Evolutionary conservation across 2,888 invertebrate genomes (phyloP).

Genomic region (Branchipolynoe longqiensis): DNA sequence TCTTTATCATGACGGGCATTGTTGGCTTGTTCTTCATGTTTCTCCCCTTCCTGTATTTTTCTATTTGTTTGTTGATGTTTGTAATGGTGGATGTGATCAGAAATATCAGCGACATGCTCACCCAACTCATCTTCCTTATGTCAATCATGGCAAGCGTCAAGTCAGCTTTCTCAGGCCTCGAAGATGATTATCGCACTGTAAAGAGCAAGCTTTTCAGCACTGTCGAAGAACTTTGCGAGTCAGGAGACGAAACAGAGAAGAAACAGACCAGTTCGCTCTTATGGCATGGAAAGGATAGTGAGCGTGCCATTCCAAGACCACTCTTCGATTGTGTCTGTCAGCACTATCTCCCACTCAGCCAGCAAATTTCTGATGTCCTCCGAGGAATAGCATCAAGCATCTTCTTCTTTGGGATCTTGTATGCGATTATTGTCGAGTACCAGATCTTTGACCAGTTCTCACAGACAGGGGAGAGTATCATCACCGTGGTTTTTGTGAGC

Average conservation of each 20-base stretch:
- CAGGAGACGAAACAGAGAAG: not conserved
- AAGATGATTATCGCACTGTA: slow-evolving; percentile 31
- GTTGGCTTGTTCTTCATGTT: not conserved
- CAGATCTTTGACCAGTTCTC: slow-evolving; percentile 55
- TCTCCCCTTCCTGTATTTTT: slow-evolving; percentile 12
- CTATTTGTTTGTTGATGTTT: not conserved
- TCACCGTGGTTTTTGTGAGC: slow-evolving; percentile 40
- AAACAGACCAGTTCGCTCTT: not conserved
- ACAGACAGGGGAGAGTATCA: slow-evolving; percentile 46
- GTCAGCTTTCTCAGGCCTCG: slow-evolving; percentile 1
- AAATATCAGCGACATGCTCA: slow-evolving; percentile 37
- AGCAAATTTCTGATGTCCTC: not conserved
- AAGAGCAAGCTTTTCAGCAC: not conserved
- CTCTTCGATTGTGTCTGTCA: slow-evolving; percentile 32
- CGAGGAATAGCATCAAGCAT: not conserved
- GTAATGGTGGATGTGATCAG: slow-evolving; percentile 16
- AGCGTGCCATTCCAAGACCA: slow-evolving; percentile 13
- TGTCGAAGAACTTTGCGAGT: not conserved
- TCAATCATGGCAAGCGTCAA: slow-evolving; percentile 3
- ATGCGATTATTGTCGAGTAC: slow-evolving; percentile 29
- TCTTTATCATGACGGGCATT: not conserved
- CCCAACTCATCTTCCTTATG: slow-evolving; percentile 4
- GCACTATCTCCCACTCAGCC: not conserved
- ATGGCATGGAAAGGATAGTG: slow-evolving; percentile 1
- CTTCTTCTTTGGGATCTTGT: slow-evolving; percentile 4